Evolutionary conservation across 2,888 invertebrate genomes (phyloP), one percentile per base, ranked within the genome.

Genomic region (Unio pictorum): DNA sequence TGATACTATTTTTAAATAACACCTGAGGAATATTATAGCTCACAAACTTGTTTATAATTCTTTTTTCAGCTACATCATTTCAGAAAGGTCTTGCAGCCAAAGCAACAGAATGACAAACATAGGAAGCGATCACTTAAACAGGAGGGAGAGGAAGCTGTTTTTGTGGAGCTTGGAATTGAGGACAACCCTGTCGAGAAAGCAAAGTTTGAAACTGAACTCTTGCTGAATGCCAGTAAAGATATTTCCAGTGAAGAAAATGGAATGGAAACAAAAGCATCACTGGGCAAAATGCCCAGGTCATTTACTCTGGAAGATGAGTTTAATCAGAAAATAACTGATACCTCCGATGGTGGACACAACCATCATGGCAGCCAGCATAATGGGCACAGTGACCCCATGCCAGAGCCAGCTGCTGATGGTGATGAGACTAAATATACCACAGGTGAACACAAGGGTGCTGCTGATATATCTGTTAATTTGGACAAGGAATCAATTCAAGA

Each of bases 151-250:
- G 68, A 75, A 64, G 74, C 71, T 17, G 79, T 84, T 17, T 61
- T 84, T 17, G 75, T 74, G 1, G 86, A 86, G 69, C 67, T 83
- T 15, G 86, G 84, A 28, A 84, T 86, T 55, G 67, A 68, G 64
- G 73, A 74, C 55, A 75, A 84, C 65, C 30, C 54, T 20, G 63
- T 67, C 8, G 76, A 76, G 61, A 71, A 76, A 63, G 62, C 76
- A 1, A 72, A 79, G 34, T 69, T 77, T 15, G 62, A 61, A 28
- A 58, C 73, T 59, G 62, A 69, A 23, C 61, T 77, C n/a, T 70
- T 69, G 56, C 64, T 61, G 20, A 45, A 45, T 45, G 11, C 45
- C 45, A 45, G 45, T 45, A 45, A 45, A 45, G 15, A 45, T 45
- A 45, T 45, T 11, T 15, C 8, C 11, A 45, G 11, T 45, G 15